phyloP scores from a whole-genome alignment of 2,888 invertebrate species.

The Xanthorhoe spadicearia region DNA sequence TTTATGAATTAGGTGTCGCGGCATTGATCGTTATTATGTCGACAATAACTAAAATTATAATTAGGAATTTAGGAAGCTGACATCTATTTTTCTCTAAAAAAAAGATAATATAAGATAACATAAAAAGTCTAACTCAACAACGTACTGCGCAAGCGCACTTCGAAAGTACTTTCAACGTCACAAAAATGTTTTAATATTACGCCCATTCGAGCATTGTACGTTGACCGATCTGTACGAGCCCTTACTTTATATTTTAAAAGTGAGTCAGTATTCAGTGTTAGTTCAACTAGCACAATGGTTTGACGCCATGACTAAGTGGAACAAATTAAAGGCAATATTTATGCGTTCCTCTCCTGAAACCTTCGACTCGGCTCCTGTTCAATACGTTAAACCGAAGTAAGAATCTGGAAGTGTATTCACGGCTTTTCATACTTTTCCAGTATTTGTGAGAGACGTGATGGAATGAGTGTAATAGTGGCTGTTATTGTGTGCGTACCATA shows the following conservation, averaged over 20 bases:
- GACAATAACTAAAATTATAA: too few species aligned
- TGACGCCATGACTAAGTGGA: conserved; percentile 36
- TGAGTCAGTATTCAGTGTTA: conserved; percentile 38
- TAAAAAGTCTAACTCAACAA: neutral
- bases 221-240: conserved; percentile 16
- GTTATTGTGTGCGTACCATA: neutral
- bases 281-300: conserved; percentile 34
- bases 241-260: conserved; percentile 19
- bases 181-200: neutral
- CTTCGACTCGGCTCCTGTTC: conserved; percentile 10
- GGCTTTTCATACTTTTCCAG: neutral
- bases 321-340: conserved; percentile 35
- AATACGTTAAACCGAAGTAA: conserved; percentile 32
- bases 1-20: neutral
- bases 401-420: conserved; percentile 17
- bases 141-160: neutral
- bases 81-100: neutral
- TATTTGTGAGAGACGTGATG: neutral
- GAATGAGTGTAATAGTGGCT: neutral
- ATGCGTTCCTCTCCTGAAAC: conserved; percentile 28
- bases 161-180: neutral
- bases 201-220: neutral
- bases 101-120: too few species aligned
- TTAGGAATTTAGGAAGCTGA: neutral
- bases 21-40: neutral